phyloP scores from a whole-genome alignment of 2,113 vertebrate genomes.

The Psophia crepitans region DNA sequence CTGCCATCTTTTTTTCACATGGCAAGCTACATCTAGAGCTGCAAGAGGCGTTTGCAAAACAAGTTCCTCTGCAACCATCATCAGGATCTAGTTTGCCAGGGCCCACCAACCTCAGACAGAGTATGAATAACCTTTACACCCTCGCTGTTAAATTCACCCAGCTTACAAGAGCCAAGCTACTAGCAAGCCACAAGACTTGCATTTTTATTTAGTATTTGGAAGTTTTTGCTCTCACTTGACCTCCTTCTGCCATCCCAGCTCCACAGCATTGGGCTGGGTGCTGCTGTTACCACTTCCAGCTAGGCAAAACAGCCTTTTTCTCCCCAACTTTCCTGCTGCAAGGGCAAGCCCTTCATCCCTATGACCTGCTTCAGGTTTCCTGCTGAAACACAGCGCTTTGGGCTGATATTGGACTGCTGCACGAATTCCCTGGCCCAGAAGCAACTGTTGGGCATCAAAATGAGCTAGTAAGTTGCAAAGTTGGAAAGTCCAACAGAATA shows the following conservation, averaged over 20 bases:
- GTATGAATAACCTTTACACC: not conserved
- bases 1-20: fast-evolving
- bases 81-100: not conserved
- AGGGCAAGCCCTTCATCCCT: not conserved
- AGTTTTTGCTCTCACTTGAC: not conserved
- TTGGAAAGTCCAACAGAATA: not conserved
- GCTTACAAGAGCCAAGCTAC: not conserved
- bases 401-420: not conserved
- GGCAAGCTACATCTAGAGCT: not conserved
- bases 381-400: not conserved
- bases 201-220: not conserved
- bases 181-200: fast-evolving
- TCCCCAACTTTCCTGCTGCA: not conserved
- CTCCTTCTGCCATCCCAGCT: not conserved
- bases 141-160: not conserved
- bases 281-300: not conserved
- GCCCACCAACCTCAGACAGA: not conserved
- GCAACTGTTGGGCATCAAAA: not conserved
- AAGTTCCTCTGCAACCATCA: not conserved
- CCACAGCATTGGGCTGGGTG: fast-evolving
- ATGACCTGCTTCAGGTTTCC: not conserved
- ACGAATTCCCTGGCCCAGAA: not conserved
- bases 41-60: not conserved
- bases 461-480: not conserved
- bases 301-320: not conserved